Evolutionary conservation across 2,797 vertebrate species (phyloP), one percentile per base, ranked within the genome.

Genomic region (Botia kubotai): DNA sequence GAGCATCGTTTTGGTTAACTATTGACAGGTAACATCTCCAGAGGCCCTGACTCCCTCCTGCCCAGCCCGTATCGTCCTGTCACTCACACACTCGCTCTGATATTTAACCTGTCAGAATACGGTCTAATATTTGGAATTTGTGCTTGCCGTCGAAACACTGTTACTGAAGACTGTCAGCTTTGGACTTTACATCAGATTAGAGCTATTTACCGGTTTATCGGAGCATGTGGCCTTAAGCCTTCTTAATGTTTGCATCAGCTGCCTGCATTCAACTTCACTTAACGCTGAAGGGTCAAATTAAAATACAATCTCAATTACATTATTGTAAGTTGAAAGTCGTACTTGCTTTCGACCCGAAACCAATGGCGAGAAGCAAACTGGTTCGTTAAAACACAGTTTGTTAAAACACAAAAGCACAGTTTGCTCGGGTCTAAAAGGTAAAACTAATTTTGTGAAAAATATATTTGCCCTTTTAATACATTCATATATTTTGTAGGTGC

Each of bases 11-110:
- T 71, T 29, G 39, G 63, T 58, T 50, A 43, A 69, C 68, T 70
- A 29, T 84, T 87, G 86, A 83, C 86, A 85, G 81, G 72, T 82
- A 87, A 87, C 86, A 87, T 80, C 83, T 86, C 80, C 73, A 60
- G 78, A 71, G 82, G 79, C 76, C 67, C 77, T 86, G 58, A 39
- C 3, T 83, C 89, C 77, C 80, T 88, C 82, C 77, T 73, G 74
- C 86, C 75, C 79, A 3, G 7, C 43, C 43, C 81, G 87, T 60
- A 19, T 77, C 85, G 66, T 80, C 79, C 86, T 71, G 26, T 83
- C 83, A 58, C 26, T 83, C 75, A 81, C 63, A 43, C 66, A 13
- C n/a, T 14, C 12, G n/a, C 26, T 73, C 57, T 60, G 26, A 33
- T 83, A 80, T 77, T 85, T 83, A 83, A 77, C 36, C 67, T 57